These are phyloP conservation scores for Chauna torquata DNA, from an alignment of 2,113 vertebrate genomes.

Conservation along the genomic window DNA sequence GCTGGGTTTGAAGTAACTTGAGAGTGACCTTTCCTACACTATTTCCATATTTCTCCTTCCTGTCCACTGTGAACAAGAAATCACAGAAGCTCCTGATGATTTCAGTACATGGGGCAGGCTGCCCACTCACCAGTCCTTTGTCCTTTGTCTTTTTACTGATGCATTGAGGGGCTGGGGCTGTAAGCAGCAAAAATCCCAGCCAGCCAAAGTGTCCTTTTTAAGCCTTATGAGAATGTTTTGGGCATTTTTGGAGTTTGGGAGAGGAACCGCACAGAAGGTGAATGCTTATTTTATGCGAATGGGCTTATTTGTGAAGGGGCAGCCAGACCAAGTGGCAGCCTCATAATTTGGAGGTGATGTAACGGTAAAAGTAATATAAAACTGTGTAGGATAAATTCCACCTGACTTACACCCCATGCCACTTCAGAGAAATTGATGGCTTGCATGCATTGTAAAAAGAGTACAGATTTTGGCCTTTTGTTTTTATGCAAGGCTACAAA, in stretches of 20 bases:
- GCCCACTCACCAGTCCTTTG: not conserved
- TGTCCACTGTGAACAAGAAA: accelerated
- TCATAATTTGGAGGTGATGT: not conserved
- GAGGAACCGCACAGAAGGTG: not conserved
- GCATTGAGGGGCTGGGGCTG: not conserved
- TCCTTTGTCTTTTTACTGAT: not conserved
- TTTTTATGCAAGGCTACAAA: conserved; percentile 34
- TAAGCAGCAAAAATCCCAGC: not conserved
- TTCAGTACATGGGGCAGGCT: not conserved
- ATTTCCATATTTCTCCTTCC: not conserved
- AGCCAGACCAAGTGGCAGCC: not conserved
- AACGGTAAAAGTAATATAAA: not conserved
- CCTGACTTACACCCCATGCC: not conserved
- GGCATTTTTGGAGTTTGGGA: not conserved
- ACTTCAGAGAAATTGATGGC: not conserved
- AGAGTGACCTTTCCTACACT: not conserved
- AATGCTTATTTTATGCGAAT: not conserved
- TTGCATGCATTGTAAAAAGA: not conserved
- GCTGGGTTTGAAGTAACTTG: conserved; percentile 24
- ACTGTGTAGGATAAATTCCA: not conserved
- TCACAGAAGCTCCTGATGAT: not conserved
- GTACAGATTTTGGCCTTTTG: not conserved
- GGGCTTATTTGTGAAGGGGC: not conserved
- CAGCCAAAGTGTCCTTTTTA: not conserved
- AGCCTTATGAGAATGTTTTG: not conserved